phyloP scores from a whole-genome alignment of 2,888 invertebrate genomes.

The Tenthredo notha region DNA sequence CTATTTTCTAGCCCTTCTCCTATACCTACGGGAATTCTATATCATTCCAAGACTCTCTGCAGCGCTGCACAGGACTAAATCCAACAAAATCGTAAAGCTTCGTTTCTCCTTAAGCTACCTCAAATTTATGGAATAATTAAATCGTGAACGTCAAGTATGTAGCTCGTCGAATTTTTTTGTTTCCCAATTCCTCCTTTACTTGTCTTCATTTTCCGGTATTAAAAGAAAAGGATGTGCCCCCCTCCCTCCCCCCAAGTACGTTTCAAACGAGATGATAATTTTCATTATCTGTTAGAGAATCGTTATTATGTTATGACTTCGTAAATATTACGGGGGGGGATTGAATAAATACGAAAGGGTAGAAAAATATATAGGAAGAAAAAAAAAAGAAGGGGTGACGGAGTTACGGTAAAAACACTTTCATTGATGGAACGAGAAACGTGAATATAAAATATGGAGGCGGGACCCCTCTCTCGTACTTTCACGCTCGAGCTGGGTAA shows the following conservation, averaged over 20 bases:
- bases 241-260: no score
- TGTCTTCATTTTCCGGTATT: no score
- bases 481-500: conserved; percentile 2
- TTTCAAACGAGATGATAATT: neutral
- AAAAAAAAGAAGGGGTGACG: neutral
- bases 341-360: neutral
- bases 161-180: neutral
- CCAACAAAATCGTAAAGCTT: neutral
- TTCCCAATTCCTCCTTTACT: no score
- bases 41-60: neutral
- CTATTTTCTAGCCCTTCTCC: conserved; percentile 15
- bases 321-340: neutral
- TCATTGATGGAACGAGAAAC: conserved; percentile 32
- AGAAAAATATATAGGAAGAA: neutral
- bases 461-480: conserved; percentile 10
- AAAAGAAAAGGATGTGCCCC: no score
- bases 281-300: neutral
- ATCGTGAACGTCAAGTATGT: neutral
- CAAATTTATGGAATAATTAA: neutral
- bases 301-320: neutral
- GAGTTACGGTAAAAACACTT: conserved; percentile 7
- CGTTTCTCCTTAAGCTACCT: neutral
- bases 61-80: neutral
- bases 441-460: conserved; percentile 23
- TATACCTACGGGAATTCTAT: conserved; percentile 6